phyloP scores from a whole-genome alignment of 1,140 invertebrate genomes.

The Hylyphantes graminicola region DNA sequence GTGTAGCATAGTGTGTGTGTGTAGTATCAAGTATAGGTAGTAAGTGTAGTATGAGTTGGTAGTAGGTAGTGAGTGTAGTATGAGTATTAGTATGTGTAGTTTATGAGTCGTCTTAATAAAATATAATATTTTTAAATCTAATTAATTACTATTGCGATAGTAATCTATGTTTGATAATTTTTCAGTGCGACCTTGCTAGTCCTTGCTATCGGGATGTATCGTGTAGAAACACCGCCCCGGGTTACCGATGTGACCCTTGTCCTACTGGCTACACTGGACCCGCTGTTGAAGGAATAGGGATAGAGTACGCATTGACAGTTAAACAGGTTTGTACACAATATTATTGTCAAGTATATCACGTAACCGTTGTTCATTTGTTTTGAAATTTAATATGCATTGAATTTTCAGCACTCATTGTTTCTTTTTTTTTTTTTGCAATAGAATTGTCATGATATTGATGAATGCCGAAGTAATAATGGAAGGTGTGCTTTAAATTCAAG shows the following conservation, averaged over 20 bases:
- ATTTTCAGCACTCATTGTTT: background rate
- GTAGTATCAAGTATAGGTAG: too few relatives aligned
- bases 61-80: too few relatives aligned
- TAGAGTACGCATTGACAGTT: slow-evolving; percentile 75
- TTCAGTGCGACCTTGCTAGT: slow-evolving; percentile 81
- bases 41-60: too few relatives aligned
- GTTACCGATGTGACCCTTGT: slow-evolving; percentile 78
- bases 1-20: too few relatives aligned
- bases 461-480: slow-evolving; percentile 82
- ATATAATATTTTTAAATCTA: too few relatives aligned
- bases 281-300: slow-evolving; percentile 72
- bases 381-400: background rate
- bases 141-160: too few relatives aligned
- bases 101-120: too few relatives aligned
- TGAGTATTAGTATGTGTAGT: too few relatives aligned
- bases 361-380: background rate
- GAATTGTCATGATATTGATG: slow-evolving; percentile 86
- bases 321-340: slow-evolving; percentile 71
- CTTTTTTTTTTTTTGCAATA: slow-evolving; percentile 1
- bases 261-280: slow-evolving; percentile 81
- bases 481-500: slow-evolving; percentile 81
- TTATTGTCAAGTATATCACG: too few relatives aligned
- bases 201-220: slow-evolving; percentile 85
- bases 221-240: slow-evolving; percentile 85
- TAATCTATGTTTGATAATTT: background rate